Conservation (phyloP, 2,888 invertebrate species). For the Pachymerium ferrugineum region DNA sequence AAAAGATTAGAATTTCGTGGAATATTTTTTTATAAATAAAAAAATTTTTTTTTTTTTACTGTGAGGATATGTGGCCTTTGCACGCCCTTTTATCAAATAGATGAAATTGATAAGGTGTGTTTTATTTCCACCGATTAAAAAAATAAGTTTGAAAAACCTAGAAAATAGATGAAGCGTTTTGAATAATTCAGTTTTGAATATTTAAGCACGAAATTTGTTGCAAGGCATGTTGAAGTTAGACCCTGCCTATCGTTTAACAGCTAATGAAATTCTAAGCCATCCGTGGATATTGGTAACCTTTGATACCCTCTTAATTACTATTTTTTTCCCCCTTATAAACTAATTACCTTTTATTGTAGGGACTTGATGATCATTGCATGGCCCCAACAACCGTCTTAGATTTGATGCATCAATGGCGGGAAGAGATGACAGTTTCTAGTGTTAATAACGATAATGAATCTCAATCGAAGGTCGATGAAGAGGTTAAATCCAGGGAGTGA, state of each 20-base stretch:
- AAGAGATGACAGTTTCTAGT: not conserved
- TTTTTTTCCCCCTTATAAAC: no score
- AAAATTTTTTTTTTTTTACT: no score
- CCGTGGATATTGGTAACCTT: constrained; percentile 47
- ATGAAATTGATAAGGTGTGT: no score
- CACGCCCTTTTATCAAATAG: no score
- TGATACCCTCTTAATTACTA: not conserved
- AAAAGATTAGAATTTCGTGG: no score
- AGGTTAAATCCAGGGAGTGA: not conserved
- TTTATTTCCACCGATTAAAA: no score
- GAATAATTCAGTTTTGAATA: not conserved
- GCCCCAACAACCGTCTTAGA: constrained; percentile 29
- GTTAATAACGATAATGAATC: not conserved
- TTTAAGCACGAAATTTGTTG: constrained; percentile 50
- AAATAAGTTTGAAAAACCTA: not conserved
- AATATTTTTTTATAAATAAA: no score
- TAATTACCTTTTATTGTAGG: not conserved
- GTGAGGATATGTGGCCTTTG: no score
- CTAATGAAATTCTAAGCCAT: constrained; percentile 53
- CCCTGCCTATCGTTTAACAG: constrained; percentile 54
- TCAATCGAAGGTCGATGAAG: not conserved
- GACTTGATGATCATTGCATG: constrained; percentile 6
- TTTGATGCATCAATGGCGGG: constrained; percentile 30
- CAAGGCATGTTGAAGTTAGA: constrained; percentile 51
- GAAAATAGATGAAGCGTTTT: not conserved